phyloP scores from a whole-genome alignment of 2,797 vertebrate genomes.

The Argya squamiceps region DNA sequence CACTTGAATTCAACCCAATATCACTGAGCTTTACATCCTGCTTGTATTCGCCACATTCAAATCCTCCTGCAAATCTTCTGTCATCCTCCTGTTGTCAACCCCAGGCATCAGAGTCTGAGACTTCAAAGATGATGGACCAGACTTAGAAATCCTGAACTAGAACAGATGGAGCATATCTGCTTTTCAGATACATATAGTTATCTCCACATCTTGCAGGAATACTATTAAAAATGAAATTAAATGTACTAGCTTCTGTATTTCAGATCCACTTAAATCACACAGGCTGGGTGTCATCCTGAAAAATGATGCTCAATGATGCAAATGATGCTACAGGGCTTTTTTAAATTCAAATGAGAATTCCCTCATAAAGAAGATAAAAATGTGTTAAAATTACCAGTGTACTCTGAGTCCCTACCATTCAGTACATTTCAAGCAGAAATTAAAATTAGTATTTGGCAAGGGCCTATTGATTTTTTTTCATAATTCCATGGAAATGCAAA shows the following conservation, averaged over 20 bases:
- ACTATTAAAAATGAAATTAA: neutral
- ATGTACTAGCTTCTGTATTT: slow-evolving; percentile 8
- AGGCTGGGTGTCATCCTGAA: neutral
- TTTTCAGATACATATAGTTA: neutral
- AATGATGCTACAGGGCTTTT: neutral
- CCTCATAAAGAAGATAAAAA: neutral
- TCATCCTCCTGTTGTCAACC: neutral
- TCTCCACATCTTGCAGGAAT: neutral
- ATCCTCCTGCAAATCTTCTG: neutral
- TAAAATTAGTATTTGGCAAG: neutral
- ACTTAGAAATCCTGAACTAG: neutral
- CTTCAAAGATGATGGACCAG: neutral
- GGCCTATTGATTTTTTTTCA: neutral
- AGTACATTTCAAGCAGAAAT: neutral
- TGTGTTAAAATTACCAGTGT: neutral
- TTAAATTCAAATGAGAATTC: neutral
- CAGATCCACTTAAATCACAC: neutral
- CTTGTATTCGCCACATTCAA: neutral
- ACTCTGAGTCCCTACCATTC: neutral
- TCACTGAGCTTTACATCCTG: neutral
- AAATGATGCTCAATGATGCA: neutral
- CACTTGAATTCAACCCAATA: neutral
- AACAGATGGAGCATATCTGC: neutral
- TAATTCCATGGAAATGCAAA: neutral
- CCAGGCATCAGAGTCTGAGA: neutral